Evolutionary conservation across 2,888 invertebrate genomes (phyloP), one percentile per base, ranked within the genome.

Genomic region (Invenusta paracnida): DNA sequence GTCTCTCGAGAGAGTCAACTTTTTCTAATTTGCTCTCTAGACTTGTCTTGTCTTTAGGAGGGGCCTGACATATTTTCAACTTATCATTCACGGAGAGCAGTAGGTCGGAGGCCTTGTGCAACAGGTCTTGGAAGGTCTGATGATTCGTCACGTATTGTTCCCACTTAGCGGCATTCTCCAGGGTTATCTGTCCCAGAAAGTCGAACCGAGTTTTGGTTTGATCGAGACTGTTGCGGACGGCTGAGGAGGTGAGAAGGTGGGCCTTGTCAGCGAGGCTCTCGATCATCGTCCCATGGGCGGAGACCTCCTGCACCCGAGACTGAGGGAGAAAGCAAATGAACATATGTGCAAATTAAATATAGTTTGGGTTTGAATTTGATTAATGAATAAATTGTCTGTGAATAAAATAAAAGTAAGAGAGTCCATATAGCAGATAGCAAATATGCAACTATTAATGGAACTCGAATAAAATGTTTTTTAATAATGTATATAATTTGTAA

Each of bases 191-290:
- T 30, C 29, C 11, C 1, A 82, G 29, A 29, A 30, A 82, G 2
- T 82, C 82, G 31, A 82, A 82, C 5, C 31, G 82, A 5, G 82
- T 30, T 13, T 30, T 29, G 30, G 28, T 29, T 30, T 30, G 29
- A 30, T 82, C 82, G 5, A 82, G 27, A 13, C 27, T 30, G n/a
- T 82, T 30, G 25, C 2, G 2, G n/a, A 29, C 31, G 2, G 29
- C 23, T 11, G 29, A 13, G 27, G 28, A 5, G 13, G 2, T 82
- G 1, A 82, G 29, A 2, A 2, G 29, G 2, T 82, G 23, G 28
- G 82, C 82, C 29, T 82, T 82, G 31, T 82, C 82, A 2, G 31
- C 30, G 2, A 82, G 29, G 28, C 25, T 82, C 29, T 82, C 82
- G 5, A 82, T 17, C 82, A 30, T 29, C 31, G 30, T 30, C 25